Conservation (phyloP, 2,888 invertebrate genomes). For the Cephus rjabovi region DNA sequence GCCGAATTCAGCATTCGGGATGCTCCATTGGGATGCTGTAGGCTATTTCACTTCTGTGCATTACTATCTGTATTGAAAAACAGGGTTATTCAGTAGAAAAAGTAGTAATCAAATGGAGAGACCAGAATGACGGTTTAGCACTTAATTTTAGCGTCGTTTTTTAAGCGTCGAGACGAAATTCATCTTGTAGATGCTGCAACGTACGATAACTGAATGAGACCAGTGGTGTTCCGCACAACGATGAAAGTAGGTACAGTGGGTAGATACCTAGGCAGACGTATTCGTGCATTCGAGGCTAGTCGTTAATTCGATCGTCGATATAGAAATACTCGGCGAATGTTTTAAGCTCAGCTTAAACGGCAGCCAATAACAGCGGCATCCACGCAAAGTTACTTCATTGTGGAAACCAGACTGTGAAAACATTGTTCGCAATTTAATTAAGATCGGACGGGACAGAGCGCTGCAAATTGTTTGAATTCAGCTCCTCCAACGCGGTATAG, state of each 20-base stretch:
- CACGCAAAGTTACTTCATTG: slow-evolving; percentile 16
- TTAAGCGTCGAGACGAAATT: neutral
- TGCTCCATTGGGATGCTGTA: neutral
- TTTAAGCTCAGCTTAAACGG: slow-evolving; percentile 3
- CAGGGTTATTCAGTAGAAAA: too few species aligned
- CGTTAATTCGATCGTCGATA: slow-evolving; percentile 12
- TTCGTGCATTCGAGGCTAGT: neutral
- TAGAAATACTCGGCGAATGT: slow-evolving; percentile 4
- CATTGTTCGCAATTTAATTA: slow-evolving; percentile 24
- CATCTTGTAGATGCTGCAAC: neutral
- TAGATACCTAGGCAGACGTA: neutral
- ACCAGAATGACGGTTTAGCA: neutral
- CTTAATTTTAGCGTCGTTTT: neutral
- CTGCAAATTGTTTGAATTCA: slow-evolving; percentile 14
- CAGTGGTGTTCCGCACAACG: neutral
- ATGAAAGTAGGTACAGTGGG: neutral
- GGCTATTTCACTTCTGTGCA: neutral
- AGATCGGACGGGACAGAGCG: slow-evolving; percentile 9
- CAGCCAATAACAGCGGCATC: slow-evolving; percentile 6
- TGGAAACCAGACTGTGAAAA: slow-evolving; percentile 13
- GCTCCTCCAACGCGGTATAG: neutral
- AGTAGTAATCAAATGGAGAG: neutral
- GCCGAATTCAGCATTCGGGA: neutral
- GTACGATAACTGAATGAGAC: neutral
- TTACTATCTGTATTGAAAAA: neutral